Base-by-base conservation (phyloP, 2,113 vertebrate genomes). In the Epinephelus fuscoguttatus region DNA sequence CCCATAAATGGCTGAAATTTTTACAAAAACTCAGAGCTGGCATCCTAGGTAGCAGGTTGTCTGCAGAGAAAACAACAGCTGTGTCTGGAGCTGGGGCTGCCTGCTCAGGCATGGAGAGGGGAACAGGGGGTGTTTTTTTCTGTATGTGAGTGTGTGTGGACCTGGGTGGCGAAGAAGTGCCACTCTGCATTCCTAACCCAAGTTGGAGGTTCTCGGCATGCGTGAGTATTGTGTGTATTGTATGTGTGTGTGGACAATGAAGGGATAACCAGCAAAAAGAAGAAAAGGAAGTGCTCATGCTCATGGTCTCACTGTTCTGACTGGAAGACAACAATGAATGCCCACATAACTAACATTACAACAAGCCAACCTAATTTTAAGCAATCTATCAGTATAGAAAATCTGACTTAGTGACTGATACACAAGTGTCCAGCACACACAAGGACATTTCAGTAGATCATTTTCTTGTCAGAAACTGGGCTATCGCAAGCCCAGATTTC, bases 51-150 rank as follows among this genome's bases (percentile, higher is more conserved):
- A 89, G 87, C 89, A 90, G 89, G 85, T 90, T 91, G 88, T 92
- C 84, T 84, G 78, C 62, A 91, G 86, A 83, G 76, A 88, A 90
- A 93, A 90, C 86, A 94, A 88, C 93, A 94, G 93, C 91, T 93
- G 93, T 68, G 86, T 85, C 80, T 90, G 82, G 62, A 81, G 64
- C 80, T 89, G 82, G 62, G 80, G 64, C 64, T 85, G 83, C 82
- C 85, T 87, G 79, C 88, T 86, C 68, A 17, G 78, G 74, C 66
- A 87, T 55, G 66, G 85, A 84, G 80, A 5, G 23, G 66, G 55
- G 60, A 89, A 79, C 59, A 63, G 63, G 75, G 85, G 73, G 72
- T 17, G 40, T 53, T 45, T 42, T 42, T 37, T 40, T 57, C 56
- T 49, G 68, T 12, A 37, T 37, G 27, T 68, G 53, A 42, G 53